Evolutionary conservation across 2,113 vertebrate genomes (phyloP), one percentile per base, ranked within the genome.

Genomic region (Eidolon helvum): DNA sequence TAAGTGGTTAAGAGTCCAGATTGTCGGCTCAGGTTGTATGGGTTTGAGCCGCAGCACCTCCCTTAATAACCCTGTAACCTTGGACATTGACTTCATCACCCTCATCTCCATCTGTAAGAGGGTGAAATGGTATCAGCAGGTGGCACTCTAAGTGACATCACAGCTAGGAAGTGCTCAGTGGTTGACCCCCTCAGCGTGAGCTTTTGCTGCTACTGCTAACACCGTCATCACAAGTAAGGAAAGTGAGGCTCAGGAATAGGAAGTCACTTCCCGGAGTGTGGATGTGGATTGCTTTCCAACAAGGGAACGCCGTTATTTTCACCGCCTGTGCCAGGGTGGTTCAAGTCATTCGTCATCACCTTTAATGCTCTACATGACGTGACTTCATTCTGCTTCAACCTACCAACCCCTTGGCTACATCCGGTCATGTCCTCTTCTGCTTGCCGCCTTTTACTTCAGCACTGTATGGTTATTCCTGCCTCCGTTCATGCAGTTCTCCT

Each of bases 331-430:
- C 65, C 24, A 15, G 14, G 15, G 50, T 5, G 50, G 50, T 50
- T 16, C 21, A 65, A 16, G 4, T 38, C 19, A 30, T 72, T 45
- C 59, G 28, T 30, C 33, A 15, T 15, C 4, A n/a, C 14, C 40
- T 55, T 50, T 7, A 59, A 53, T 26, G 30, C 45, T 74, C 26
- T 65, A 21, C 10, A 5, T 57, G 35, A 2, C 50, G 2, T 65
- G 55, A 30, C 30, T 6, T 43, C 65, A 3, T 33, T 66, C 66
- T 63, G 18, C 43, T 66, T 50, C 72, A 2, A 0, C 33, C 35
- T 14, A n/a, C 21, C 3, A 5, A 15, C 16, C 14, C 7, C 45
- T 26, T n/a, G 0, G 7, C 3, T 8, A 1, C 9, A 10, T 24
- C 5, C 57, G 6, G 0, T 50, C 48, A 50, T 16, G 50, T 16